Base-by-base conservation (phyloP, 2,113 vertebrate species). In the Malurus alboscapulatus region DNA sequence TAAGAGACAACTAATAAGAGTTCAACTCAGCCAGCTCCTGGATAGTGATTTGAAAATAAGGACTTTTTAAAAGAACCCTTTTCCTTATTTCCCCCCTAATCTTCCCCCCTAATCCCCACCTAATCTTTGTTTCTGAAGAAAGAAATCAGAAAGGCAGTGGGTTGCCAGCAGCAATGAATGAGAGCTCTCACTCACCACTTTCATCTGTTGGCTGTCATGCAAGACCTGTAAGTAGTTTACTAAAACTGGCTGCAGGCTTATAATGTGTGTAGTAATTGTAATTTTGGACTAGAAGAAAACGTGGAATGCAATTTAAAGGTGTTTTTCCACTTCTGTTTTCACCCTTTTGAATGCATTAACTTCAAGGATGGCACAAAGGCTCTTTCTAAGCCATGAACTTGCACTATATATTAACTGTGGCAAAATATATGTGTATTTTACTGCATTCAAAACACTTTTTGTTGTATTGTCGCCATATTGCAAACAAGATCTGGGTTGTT, bases 1-100 rank as follows among this genome's bases (percentile, higher is more conserved):
- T 95, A 92, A 78, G 91, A 95, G 73, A 67, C 83, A 61, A 54
- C 93, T 96, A 95, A 90, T 92, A 95, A 88, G 91, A 95, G 88
- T 51, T 84, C 62, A 84, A 87, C 32, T 85, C 63, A 79, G 50
- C 66, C 81, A 84, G 92, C 78, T 94, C 59, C 90, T 92, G 86
- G 86, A 90, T 88, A 86, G 88, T 86, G 87, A 94, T 88, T 95
- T 95, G 51, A 93, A 96, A 96, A 90, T 87, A 95, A 2, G 4
- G 74, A 87, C 87, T 96, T 93, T 91, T 77, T 72, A 96, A 94
- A 97, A 94, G 89, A 96, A 82, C 83, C 59, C 57, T 77, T 95
- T 96, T 85, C 93, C 91, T 93, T 92, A 87, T 94, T 93, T 95
- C 65, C 75, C 83, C 76, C 38, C 38, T 38, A 38, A 38, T 38